Percentiles rank a stretch among this genome's conserved stretches.
Evolutionary conservation across 2,113 vertebrate genomes (phyloP).

Genomic region (Cynopterus brachyotis): DNA sequence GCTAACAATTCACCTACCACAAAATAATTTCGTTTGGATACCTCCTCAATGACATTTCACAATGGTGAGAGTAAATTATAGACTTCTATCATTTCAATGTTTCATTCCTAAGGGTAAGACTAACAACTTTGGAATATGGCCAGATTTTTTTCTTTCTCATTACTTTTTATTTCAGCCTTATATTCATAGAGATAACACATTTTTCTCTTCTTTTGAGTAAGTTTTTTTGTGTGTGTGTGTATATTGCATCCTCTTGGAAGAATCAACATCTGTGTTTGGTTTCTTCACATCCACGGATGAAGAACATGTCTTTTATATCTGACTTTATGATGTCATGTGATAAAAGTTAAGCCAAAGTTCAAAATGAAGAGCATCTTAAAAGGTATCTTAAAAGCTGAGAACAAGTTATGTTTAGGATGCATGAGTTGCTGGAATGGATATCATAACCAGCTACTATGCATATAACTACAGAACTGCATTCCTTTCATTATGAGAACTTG

Average conservation of each 20-base stretch:
- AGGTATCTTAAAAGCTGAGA: neutral
- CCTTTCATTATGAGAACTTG: neutral
- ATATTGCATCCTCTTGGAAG: neutral
- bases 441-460: neutral
- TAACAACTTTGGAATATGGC: neutral
- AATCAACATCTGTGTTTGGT: neutral
- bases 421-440: neutral
- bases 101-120: neutral
- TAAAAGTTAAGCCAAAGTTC: slow-evolving; percentile 30
- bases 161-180: neutral
- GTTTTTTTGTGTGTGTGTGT: neutral
- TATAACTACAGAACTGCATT: neutral
- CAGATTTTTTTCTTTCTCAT: neutral
- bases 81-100: neutral
- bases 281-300: neutral
- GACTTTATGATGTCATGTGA: neutral
- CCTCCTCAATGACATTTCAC: neutral
- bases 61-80: neutral
- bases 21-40: slow-evolving; percentile 27
- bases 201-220: neutral
- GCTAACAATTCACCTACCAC: slow-evolving; percentile 1
- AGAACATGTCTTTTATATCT: neutral
- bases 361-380: neutral
- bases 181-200: neutral
- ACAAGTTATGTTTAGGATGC: slow-evolving; percentile 8